phyloP scores from a whole-genome alignment of 2,113 vertebrate genomes.

The Stercorarius parasiticus region DNA sequence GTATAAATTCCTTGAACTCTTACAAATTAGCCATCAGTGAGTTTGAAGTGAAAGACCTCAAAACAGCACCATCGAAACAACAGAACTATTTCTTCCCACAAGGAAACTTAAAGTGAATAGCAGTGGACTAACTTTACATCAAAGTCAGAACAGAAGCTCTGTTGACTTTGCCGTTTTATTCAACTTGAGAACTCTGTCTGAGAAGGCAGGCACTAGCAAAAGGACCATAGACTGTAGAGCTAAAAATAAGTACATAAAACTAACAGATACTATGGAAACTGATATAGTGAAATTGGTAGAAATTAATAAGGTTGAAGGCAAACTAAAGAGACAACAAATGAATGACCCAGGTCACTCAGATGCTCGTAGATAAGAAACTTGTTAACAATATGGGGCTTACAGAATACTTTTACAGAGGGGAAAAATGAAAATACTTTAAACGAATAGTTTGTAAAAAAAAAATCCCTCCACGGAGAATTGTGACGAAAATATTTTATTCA shows the following conservation, averaged over 20 bases:
- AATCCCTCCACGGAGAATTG: neutral
- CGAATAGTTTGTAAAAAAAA: neutral
- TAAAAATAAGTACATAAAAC: neutral
- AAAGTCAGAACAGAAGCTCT: neutral
- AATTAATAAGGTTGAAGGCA: neutral
- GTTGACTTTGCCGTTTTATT: neutral
- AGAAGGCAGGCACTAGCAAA: neutral
- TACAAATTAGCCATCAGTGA: neutral
- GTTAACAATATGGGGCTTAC: neutral
- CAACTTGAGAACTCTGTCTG: neutral
- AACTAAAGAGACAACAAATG: neutral
- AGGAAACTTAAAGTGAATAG: neutral
- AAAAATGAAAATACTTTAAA: neutral
- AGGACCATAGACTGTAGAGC: neutral
- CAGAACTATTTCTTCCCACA: neutral
- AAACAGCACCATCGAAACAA: neutral
- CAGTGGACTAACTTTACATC: neutral
- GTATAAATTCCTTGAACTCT: slow-evolving; percentile 8
- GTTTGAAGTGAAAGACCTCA: neutral
- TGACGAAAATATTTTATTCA: neutral
- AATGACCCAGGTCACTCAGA: neutral
- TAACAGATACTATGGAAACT: neutral
- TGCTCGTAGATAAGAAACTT: neutral
- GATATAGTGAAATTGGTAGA: neutral
- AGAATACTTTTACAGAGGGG: neutral